Evolutionary conservation across 2,797 vertebrate genomes (phyloP).

Genomic region (Muscicapa striata): DNA sequence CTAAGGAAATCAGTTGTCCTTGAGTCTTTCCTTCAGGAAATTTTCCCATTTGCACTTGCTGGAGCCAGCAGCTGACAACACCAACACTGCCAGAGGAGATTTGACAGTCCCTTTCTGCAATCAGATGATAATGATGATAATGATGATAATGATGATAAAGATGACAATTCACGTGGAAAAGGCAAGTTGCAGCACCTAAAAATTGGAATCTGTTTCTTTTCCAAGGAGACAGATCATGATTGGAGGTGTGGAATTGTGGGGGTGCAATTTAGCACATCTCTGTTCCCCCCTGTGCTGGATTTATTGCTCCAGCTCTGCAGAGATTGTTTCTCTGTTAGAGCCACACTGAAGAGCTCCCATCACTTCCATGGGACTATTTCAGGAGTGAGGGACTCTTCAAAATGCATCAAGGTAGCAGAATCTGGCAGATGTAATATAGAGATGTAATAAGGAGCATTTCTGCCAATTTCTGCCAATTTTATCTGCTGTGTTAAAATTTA

Average conservation of each 20-base stretch:
- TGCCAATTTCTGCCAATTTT: constrained; percentile 27
- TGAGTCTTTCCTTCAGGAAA: neutral
- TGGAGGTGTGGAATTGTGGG: neutral
- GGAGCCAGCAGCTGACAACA: neutral
- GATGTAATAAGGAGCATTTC: neutral
- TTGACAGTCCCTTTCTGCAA: no score
- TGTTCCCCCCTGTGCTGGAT: neutral
- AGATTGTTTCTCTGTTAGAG: neutral
- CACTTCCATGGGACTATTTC: neutral
- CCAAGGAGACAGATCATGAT: neutral
- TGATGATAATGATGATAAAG: no score
- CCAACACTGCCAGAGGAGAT: neutral
- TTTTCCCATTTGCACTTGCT: neutral
- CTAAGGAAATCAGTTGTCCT: neutral
- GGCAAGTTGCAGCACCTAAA: neutral
- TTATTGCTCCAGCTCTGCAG: neutral
- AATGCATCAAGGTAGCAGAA: neutral
- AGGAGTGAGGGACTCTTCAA: neutral
- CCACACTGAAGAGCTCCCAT: neutral
- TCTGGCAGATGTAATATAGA: neutral
- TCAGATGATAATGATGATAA: no score
- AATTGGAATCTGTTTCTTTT: neutral
- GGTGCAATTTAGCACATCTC: neutral
- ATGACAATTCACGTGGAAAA: neutral
- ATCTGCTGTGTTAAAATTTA: constrained; percentile 4